phyloP scores from a whole-genome alignment of 2,888 invertebrate genomes.

The Caenorhabditis becei region DNA sequence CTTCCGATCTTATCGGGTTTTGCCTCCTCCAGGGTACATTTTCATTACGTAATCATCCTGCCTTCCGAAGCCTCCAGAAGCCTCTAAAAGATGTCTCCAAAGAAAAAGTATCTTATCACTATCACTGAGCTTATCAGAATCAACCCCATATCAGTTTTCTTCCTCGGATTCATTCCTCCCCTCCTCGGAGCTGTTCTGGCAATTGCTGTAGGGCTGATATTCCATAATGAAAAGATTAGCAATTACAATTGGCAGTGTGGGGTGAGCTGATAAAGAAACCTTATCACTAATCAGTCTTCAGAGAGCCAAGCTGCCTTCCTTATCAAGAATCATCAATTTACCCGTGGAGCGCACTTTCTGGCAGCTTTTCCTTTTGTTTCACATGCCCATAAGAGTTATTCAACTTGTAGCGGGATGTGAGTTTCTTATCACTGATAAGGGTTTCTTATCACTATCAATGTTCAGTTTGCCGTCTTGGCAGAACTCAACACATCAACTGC shows the following conservation, averaged over 20 bases:
- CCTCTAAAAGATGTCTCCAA: too few species aligned
- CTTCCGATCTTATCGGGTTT: too few species aligned
- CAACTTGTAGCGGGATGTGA: constrained; percentile 80
- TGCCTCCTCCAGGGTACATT: too few species aligned
- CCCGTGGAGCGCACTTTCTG: constrained; percentile 81
- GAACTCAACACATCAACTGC: not conserved
- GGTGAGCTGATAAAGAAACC: constrained; percentile 61
- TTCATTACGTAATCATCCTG: too few species aligned
- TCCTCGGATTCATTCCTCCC: constrained; percentile 77
- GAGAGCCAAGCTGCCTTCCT: constrained; percentile 79
- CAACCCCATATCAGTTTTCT: constrained; percentile 50
- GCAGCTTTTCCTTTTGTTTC: constrained; percentile 80
- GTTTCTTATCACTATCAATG: too few species aligned
- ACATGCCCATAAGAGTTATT: constrained; percentile 78
- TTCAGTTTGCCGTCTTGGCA: not conserved
- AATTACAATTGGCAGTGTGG: constrained; percentile 82
- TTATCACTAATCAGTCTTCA: constrained; percentile 55
- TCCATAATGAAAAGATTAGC: constrained; percentile 80
- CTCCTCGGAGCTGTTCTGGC: constrained; percentile 77
- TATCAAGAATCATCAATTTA: constrained; percentile 81
- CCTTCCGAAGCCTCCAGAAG: too few species aligned
- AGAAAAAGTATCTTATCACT: too few species aligned
- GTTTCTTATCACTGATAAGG: constrained; percentile 6
- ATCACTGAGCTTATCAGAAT: not conserved
- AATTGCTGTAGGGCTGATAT: constrained; percentile 23